Conservation (phyloP, 2,113 vertebrate species). For the Rhabdomys dilectus region DNA sequence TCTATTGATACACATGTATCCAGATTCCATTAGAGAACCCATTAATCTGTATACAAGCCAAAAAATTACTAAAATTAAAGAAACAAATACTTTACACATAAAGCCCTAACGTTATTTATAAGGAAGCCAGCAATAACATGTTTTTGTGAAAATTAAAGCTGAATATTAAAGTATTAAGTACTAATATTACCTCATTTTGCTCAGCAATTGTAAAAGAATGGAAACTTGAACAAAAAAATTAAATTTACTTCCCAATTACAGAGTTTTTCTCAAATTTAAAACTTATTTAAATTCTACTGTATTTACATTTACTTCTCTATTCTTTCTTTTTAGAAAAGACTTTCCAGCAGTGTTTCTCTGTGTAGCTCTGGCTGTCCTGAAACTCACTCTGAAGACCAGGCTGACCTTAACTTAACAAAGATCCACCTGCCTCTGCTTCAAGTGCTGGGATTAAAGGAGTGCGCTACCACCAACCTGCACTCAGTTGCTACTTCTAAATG, state of each 20-base stretch:
- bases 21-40: not conserved
- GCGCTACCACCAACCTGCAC: not conserved
- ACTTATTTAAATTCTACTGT: constrained; percentile 50
- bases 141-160: constrained; percentile 45
- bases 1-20: not conserved
- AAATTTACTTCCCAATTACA: not conserved
- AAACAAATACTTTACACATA: not conserved
- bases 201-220: constrained; percentile 1
- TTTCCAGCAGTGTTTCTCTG: not conserved
- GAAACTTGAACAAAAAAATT: not conserved
- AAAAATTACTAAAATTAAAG: not conserved
- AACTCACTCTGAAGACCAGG: not conserved
- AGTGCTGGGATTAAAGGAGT: not conserved
- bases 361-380: not conserved
- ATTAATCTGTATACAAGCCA: too few species aligned
- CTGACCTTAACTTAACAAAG: too few species aligned
- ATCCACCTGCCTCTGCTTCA: too few species aligned
- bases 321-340: not conserved
- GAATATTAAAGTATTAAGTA: constrained; percentile 49
- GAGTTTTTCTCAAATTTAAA: constrained; percentile 28
- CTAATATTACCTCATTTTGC: constrained; percentile 25
- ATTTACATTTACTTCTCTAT: not conserved
- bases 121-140: constrained; percentile 52
- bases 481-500: not conserved
- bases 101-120: constrained; percentile 57